phyloP scores from a whole-genome alignment of 1,140 invertebrate genomes.

The Drosophila nigromelanica region DNA sequence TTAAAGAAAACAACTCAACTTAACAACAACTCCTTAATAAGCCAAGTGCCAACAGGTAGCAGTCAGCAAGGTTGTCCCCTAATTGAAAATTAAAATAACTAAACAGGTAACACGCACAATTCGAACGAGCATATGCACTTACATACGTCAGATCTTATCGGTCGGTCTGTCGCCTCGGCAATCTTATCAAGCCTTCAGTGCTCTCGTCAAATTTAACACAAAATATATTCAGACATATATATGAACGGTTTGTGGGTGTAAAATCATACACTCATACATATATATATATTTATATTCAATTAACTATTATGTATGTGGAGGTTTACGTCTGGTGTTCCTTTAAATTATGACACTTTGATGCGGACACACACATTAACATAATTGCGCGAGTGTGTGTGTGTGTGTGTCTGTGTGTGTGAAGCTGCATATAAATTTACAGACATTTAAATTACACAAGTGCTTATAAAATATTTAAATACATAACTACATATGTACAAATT shows the following conservation, averaged over 20 bases:
- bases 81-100: slow-evolving; percentile 16
- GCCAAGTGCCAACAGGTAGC: background rate
- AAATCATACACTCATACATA: background rate
- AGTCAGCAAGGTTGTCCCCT: background rate
- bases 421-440: slow-evolving; percentile 35
- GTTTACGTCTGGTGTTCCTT: slow-evolving; percentile 25
- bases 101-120: slow-evolving; percentile 3
- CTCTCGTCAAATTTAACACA: slow-evolving; percentile 15
- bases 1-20: background rate
- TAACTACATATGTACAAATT: slow-evolving; percentile 50
- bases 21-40: too few relatives aligned
- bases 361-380: slow-evolving; percentile 16
- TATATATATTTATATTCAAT: slow-evolving; percentile 26
- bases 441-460: slow-evolving; percentile 28
- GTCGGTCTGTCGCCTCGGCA: too few relatives aligned
- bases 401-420: slow-evolving; percentile 7
- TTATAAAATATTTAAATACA: slow-evolving; percentile 38
- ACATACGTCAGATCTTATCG: slow-evolving; percentile 24
- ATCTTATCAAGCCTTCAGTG: slow-evolving; percentile 26
- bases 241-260: background rate
- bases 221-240: slow-evolving; percentile 14
- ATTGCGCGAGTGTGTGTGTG: slow-evolving; percentile 15
- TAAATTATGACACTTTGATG: slow-evolving; percentile 40
- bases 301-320: slow-evolving; percentile 27
- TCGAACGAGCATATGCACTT: slow-evolving; percentile 7